phyloP scores from a whole-genome alignment of 2,797 vertebrate genomes.

The Leptoclinus maculatus region DNA sequence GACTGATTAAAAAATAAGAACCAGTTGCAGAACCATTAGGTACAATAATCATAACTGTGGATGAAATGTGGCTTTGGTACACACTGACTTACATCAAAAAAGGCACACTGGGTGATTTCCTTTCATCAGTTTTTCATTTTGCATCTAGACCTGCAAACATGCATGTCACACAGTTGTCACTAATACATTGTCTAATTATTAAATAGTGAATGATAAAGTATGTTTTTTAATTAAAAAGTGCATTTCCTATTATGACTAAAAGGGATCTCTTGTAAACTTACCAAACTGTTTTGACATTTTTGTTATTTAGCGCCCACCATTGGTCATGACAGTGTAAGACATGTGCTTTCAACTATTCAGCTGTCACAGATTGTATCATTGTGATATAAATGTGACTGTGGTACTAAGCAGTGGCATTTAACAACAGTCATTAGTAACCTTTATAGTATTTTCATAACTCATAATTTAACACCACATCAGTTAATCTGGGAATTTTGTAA shows the following conservation, averaged over 20 bases:
- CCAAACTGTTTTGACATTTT: neutral
- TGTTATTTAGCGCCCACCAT: conserved; percentile 20
- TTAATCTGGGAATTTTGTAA: too few relatives aligned
- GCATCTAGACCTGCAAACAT: neutral
- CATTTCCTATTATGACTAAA: neutral
- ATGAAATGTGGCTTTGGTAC: neutral
- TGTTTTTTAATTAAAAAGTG: neutral
- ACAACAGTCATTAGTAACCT: too few relatives aligned
- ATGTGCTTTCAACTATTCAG: neutral
- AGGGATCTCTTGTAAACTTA: too few relatives aligned
- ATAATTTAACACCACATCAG: too few relatives aligned
- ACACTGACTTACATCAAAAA: neutral
- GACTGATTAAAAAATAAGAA: neutral
- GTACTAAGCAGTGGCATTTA: too few relatives aligned
- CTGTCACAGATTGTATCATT: too few relatives aligned
- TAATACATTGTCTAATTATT: neutral
- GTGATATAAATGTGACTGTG: too few relatives aligned
- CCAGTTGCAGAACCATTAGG: neutral
- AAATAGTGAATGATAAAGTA: neutral
- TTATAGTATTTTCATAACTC: too few relatives aligned
- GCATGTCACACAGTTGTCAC: neutral
- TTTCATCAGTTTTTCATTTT: neutral
- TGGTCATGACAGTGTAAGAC: neutral
- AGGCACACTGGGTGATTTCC: neutral
- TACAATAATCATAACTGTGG: neutral